A percentile compares a stretch with the other conserved stretches of the same genome.
Conservation (phyloP, 2,113 vertebrate genomes). For the Alligator sinensis region DNA sequence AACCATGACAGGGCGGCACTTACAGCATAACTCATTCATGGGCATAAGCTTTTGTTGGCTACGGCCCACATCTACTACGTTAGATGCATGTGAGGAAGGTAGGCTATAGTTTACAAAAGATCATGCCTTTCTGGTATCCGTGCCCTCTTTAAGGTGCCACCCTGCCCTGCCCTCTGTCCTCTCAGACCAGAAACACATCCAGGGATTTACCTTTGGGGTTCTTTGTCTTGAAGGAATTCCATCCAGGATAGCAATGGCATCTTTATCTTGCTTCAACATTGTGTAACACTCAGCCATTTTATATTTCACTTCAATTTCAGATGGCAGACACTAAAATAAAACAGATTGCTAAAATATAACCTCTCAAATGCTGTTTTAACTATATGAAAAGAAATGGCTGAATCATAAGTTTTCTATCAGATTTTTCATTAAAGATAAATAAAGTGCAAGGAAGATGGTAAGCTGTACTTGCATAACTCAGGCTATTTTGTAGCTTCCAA, state of each 20-base stretch:
- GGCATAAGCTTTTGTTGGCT: too few species aligned
- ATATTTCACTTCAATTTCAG: constrained; percentile 99
- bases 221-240: constrained; percentile 97
- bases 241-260: constrained; percentile 96
- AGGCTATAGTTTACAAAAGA: too few species aligned
- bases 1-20: too few species aligned
- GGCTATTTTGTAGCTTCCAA: background rate
- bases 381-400: fast-evolving
- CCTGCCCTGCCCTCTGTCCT: too few species aligned
- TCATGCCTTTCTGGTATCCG: too few species aligned
- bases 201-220: constrained; percentile 90
- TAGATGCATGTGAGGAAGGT: too few species aligned
- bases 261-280: constrained; percentile 97
- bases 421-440: background rate
- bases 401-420: background rate
- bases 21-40: too few species aligned
- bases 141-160: too few species aligned
- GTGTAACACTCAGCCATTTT: constrained; percentile 99
- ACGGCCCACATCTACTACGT: too few species aligned
- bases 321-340: constrained; percentile 89
- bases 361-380: background rate
- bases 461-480: background rate
- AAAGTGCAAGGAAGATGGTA: background rate
- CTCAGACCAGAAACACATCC: background rate
- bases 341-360: background rate